Base-by-base conservation (phyloP, 2,888 invertebrate species). In the Polyploca ridens region DNA sequence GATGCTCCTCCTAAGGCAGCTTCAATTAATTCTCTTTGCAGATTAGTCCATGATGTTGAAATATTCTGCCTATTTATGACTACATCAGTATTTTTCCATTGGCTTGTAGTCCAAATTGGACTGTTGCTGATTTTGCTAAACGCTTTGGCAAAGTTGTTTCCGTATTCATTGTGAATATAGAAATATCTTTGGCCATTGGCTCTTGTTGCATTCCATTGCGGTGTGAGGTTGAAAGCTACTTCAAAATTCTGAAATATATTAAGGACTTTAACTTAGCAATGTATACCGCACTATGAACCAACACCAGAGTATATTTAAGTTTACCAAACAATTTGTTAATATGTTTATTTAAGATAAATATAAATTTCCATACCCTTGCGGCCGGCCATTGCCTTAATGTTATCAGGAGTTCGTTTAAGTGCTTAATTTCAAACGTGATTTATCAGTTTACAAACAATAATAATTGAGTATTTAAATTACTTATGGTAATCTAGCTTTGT, bases 81-180 rank as follows among this genome's bases (percentile, higher is more conserved):
- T 0, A 86, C 74, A n/a, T 82, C 73, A 14, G 78, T 79, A 54
- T 87, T 85, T 84, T 91, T 84, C 85, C 88, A 88, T 65, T 85
- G 88, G 66, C 88, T 93, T 7, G 85, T 82, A 0, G 89, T 81
- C 72, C 83, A 84, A 4, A 80, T 78, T 16, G 87, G 83, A 8
- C 78, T 63, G 0, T 81, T 73, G 5, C 83, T 82, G 2, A 88
- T 67, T 19, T 73, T 79, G 49, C 73, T 68, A 35, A 92, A 79
- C 13, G 89, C 85, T 2, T 75, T 83, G 0, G 87, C 78, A 71
- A 94, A 92, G 63, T 89, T 74, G 63, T 93, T 90, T 0, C 96
- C 96, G 72, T 96, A 97, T 62, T 88, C 81, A 73, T 95, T 95
- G 78, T 96, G 96, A 1, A 84, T 81, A 66, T 90, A 84, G 2